A percentile compares a stretch with the other conserved stretches of the same genome.
Conservation (phyloP, 1,140 invertebrate species). For the Agrilus planipennis region DNA sequence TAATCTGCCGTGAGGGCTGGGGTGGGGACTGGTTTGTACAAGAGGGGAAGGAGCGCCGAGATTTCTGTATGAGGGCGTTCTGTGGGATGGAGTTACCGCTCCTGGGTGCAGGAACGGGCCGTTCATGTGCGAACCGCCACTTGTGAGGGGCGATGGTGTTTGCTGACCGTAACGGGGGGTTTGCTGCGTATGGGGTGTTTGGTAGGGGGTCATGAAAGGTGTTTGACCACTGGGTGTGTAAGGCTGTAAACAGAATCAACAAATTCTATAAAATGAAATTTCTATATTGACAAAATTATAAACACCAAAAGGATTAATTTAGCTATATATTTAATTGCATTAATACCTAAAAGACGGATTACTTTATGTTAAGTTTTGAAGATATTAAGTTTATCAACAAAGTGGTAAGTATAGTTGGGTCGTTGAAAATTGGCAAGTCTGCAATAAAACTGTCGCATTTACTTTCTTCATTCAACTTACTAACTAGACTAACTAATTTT, state of each 20-base stretch:
- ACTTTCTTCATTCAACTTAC: too few species aligned
- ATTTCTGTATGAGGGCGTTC: conserved; percentile 34
- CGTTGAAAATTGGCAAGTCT: too few species aligned
- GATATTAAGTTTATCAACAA: too few species aligned
- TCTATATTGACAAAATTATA: too few species aligned
- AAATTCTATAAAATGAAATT: neutral
- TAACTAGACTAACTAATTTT: too few species aligned
- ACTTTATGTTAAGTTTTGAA: too few species aligned
- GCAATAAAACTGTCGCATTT: too few species aligned
- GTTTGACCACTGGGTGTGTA: conserved; percentile 85
- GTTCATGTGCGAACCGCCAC: conserved; percentile 33
- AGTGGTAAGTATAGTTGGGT: too few species aligned
- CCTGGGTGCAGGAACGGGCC: conserved; percentile 49
- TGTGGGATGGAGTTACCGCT: conserved; percentile 37
- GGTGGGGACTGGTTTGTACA: conserved; percentile 34
- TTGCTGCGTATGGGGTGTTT: conserved; percentile 53
- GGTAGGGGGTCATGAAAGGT: conserved; percentile 82
- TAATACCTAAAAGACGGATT: too few species aligned
- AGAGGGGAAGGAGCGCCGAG: conserved; percentile 31
- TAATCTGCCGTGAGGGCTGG: conserved; percentile 28
- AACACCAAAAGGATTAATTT: too few species aligned
- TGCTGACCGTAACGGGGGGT: conserved; percentile 50
- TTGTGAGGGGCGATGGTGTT: conserved; percentile 37
- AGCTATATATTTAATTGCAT: too few species aligned
- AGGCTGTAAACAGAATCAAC: conserved; percentile 37